Evolutionary conservation across 1,140 invertebrate genomes (phyloP).

Genomic region (Hirudo medicinalis): DNA sequence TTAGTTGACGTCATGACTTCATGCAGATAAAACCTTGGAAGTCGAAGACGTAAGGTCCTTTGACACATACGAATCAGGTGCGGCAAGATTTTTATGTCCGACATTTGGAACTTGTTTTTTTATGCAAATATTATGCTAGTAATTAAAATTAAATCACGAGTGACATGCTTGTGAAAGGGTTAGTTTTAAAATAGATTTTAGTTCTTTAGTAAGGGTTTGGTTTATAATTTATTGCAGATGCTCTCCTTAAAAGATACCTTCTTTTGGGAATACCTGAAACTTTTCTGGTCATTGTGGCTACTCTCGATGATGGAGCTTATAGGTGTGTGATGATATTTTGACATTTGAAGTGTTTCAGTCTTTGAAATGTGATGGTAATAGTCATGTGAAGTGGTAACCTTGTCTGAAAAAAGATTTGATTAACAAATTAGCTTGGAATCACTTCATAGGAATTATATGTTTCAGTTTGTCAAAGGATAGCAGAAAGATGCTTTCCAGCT

Average conservation of each 20-base stretch:
- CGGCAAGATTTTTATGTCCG: no score
- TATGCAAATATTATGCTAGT: not conserved
- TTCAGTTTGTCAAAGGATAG: not conserved
- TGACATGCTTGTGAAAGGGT: not conserved
- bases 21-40: slow-evolving; percentile 8
- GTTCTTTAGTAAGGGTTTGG: no score
- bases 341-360: not conserved
- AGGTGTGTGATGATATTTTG: not conserved
- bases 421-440: not conserved
- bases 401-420: not conserved
- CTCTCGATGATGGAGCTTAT: not conserved
- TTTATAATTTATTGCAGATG: not conserved
- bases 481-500: slow-evolving; percentile 1
- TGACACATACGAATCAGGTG: slow-evolving; percentile 13
- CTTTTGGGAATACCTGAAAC: not conserved
- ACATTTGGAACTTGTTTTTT: not conserved
- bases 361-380: not conserved
- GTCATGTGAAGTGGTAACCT: not conserved
- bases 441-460: slow-evolving; percentile 1
- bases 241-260: not conserved
- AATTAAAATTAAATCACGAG: not conserved
- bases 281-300: not conserved
- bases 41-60: slow-evolving; percentile 14
- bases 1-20: not conserved
- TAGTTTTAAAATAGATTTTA: no score